phyloP scores from a whole-genome alignment of 2,888 invertebrate species.

The Hydroisotoma schaefferi region DNA sequence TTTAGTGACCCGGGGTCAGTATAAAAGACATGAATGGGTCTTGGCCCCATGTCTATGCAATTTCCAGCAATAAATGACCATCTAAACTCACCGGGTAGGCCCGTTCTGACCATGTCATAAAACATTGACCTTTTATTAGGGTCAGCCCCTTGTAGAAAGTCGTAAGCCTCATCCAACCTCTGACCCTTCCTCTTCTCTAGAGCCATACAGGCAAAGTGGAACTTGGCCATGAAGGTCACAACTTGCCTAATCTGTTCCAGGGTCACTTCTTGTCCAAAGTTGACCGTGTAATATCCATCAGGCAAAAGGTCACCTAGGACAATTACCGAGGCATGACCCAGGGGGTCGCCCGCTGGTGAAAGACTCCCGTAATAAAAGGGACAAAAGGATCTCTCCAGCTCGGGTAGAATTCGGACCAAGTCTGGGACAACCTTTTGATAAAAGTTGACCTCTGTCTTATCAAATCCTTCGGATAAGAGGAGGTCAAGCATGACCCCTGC shows the following conservation, averaged over 20 bases:
- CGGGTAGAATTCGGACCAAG: constrained; percentile 17
- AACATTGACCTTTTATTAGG: not conserved
- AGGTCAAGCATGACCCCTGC: constrained; percentile 5
- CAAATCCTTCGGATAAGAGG: constrained; percentile 20
- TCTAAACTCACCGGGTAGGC: constrained; percentile 5
- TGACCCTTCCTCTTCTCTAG: constrained; percentile 17
- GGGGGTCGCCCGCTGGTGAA: not conserved
- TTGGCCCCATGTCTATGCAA: no score
- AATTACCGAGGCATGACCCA: constrained; percentile 28
- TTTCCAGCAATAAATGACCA: no score
- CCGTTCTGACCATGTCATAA: constrained; percentile 9
- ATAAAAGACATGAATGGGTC: no score
- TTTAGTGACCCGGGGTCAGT: no score
- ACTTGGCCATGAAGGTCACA: constrained; percentile 33
- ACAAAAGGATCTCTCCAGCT: constrained; percentile 26
- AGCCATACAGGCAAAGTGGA: constrained; percentile 26
- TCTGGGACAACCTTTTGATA: constrained; percentile 25
- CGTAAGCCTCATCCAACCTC: constrained; percentile 22
- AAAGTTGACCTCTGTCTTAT: constrained; percentile 35
- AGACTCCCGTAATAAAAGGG: constrained; percentile 22
- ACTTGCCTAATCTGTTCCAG: constrained; percentile 20
- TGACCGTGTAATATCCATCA: constrained; percentile 27
- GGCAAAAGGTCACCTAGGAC: constrained; percentile 40
- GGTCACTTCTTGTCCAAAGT: constrained; percentile 13
- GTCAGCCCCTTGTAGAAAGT: constrained; percentile 18